Percentiles rank a stretch among this genome's conserved stretches.
phyloP scores from a whole-genome alignment of 2,797 vertebrate genomes.

The Dipus sagitta region DNA sequence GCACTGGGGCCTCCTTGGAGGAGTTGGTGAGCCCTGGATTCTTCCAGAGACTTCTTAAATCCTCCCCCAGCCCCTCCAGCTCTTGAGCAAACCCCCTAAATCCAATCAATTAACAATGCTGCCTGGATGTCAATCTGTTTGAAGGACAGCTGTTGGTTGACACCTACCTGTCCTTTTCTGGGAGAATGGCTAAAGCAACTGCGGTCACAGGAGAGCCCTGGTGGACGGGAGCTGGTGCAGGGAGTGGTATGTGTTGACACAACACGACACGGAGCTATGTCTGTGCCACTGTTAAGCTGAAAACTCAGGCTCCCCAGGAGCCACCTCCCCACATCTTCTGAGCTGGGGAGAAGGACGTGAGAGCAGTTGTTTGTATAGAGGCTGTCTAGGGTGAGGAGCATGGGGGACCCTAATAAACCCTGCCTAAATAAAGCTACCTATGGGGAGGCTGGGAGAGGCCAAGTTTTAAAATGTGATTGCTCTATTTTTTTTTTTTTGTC shows the following conservation, averaged over 20 bases:
- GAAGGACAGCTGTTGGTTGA: not conserved
- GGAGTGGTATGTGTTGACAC: not conserved
- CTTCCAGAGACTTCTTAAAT: not conserved
- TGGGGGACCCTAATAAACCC: not conserved
- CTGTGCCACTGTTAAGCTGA: not conserved
- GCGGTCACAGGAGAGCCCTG: not conserved
- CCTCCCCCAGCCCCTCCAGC: not conserved
- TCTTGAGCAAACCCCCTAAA: not conserved
- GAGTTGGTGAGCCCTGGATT: not conserved
- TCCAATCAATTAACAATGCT: not conserved
- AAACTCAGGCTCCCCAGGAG: not conserved
- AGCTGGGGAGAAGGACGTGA: not conserved
- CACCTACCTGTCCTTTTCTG: not conserved
- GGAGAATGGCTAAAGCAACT: not conserved
- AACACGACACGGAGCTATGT: not conserved
- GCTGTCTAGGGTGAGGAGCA: not conserved
- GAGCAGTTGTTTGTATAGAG: not conserved
- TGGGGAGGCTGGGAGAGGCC: rapidly evolving
- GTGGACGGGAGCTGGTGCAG: rapidly evolving
- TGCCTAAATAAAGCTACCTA: not conserved
- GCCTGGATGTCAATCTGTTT: not conserved
- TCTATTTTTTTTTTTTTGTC: not conserved
- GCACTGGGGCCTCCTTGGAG: not conserved
- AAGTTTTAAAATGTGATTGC: not conserved
- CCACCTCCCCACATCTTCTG: not conserved